phyloP scores from a whole-genome alignment of 2,888 invertebrate species.

The Heteromyza rotundicornis region DNA sequence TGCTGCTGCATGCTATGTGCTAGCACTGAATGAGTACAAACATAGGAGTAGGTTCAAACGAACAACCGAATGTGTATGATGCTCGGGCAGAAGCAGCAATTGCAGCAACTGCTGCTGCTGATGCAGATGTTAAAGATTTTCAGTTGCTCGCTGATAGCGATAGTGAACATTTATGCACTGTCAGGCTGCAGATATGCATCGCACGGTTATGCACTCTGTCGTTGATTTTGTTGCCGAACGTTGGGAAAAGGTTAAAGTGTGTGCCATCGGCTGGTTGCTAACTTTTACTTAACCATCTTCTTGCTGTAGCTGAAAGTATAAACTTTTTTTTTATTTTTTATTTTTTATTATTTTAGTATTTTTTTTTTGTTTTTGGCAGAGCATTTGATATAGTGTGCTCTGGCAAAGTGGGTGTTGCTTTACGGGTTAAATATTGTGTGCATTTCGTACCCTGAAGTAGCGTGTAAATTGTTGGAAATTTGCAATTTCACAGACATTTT shows the following conservation, averaged over 20 bases:
- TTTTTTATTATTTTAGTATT: too few species aligned
- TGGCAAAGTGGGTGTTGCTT: constrained; percentile 29
- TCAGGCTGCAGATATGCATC: constrained; percentile 25
- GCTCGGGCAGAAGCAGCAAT: neutral
- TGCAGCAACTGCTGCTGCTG: constrained; percentile 1
- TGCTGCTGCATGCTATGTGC: too few species aligned
- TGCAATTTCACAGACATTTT: constrained; percentile 30
- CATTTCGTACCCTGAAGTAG: constrained; percentile 31
- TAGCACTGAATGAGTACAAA: too few species aligned
- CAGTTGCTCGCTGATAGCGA: constrained; percentile 28
- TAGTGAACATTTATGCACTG: constrained; percentile 27
- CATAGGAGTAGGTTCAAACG: too few species aligned
- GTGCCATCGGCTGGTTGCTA: constrained; percentile 14
- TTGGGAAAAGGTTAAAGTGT: constrained; percentile 27
- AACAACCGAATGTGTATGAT: too few species aligned
- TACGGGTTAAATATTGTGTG: neutral
- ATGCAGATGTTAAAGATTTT: constrained; percentile 37
- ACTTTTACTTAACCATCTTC: neutral
- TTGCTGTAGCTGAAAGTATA: too few species aligned
- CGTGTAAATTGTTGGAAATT: constrained; percentile 36
- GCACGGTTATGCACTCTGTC: neutral
- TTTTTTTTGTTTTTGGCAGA: too few species aligned
- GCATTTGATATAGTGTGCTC: constrained; percentile 1
- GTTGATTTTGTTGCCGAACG: constrained; percentile 9
- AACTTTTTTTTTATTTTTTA: too few species aligned